Conservation (phyloP, 2,888 invertebrate genomes). For the Zonitis immaculata region DNA sequence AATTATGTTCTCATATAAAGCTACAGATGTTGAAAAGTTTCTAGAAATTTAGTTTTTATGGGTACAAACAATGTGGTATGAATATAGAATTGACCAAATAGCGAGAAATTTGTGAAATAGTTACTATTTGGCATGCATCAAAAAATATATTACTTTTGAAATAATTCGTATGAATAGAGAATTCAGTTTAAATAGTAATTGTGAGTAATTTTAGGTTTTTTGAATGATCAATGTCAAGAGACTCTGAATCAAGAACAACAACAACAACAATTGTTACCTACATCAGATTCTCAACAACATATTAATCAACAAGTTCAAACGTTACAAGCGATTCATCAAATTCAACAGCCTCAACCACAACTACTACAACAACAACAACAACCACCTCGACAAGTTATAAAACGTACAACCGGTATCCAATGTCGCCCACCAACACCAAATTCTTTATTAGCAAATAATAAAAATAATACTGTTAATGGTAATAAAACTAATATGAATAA, state of each 20-base stretch:
- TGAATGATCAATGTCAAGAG: conserved; percentile 13
- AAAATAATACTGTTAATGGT: not conserved
- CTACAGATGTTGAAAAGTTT: too few relatives aligned
- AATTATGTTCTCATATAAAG: too few relatives aligned
- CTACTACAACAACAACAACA: too few relatives aligned
- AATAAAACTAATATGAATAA: not conserved
- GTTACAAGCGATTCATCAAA: conserved; percentile 4
- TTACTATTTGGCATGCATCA: too few relatives aligned
- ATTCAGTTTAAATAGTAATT: too few relatives aligned
- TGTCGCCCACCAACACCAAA: conserved; percentile 36
- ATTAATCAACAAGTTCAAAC: conserved; percentile 14
- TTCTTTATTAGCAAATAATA: not conserved
- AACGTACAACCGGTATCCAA: conserved; percentile 34
- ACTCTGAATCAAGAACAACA: not conserved
- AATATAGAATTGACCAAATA: too few relatives aligned
- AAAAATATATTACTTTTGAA: too few relatives aligned
- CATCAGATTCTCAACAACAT: not conserved
- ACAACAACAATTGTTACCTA: conserved; percentile 1
- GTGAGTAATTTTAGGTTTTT: conserved; percentile 14
- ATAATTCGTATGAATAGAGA: too few relatives aligned
- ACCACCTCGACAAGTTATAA: conserved; percentile 34
- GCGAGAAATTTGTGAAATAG: too few relatives aligned
- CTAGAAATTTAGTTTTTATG: too few relatives aligned
- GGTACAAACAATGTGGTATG: too few relatives aligned
- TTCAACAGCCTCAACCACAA: conserved; percentile 9